Percentiles rank a stretch among this genome's conserved stretches.
These are phyloP conservation scores for Lottia gigantea DNA, from an alignment of 2,888 invertebrate species.

Conservation along the genomic window DNA sequence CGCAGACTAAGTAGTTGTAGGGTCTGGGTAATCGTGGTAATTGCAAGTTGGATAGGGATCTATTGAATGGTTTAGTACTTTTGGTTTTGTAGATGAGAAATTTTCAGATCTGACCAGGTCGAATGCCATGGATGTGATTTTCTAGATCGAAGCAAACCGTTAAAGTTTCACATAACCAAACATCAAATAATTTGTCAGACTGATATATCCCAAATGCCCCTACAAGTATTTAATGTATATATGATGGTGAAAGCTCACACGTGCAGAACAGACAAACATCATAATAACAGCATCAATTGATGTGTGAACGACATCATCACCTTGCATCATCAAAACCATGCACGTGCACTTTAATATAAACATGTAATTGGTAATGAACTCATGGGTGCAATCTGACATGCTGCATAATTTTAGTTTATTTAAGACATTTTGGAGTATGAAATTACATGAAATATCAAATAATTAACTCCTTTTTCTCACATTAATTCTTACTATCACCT, in stretches of 20 bases:
- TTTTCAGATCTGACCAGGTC: too few species aligned
- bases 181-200: too few species aligned
- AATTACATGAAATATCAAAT: conserved; percentile 7
- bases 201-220: too few species aligned
- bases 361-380: neutral
- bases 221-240: too few species aligned
- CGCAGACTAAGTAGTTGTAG: too few species aligned
- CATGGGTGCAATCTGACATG: neutral
- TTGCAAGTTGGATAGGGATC: too few species aligned
- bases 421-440: conserved; percentile 1
- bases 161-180: too few species aligned
- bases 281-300: neutral
- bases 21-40: too few species aligned
- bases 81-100: too few species aligned
- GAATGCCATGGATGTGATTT: too few species aligned
- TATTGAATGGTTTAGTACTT: too few species aligned
- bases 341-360: conserved; percentile 9
- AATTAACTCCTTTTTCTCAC: neutral
- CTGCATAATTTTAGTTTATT: neutral
- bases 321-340: conserved; percentile 8
- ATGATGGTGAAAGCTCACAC: neutral
- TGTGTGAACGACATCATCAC: conserved; percentile 1
- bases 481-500: neutral
- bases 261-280: neutral
- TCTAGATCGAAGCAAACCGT: too few species aligned